phyloP scores from a whole-genome alignment of 2,113 vertebrate genomes.

The Sinocyclocheilus anshuiensis region DNA sequence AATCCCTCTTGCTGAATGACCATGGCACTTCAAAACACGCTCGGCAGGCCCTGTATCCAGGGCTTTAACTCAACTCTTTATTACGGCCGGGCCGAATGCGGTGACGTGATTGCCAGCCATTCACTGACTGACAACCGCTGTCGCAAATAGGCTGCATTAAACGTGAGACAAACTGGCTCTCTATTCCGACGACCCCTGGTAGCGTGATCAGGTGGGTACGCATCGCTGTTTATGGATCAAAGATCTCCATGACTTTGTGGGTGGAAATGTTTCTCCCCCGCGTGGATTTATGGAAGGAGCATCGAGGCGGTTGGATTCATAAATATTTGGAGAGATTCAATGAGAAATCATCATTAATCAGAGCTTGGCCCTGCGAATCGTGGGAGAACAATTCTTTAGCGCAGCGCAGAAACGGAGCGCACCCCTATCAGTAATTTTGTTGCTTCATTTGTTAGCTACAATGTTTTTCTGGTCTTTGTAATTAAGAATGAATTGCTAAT shows the following conservation, averaged over 20 bases:
- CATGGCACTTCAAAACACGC: slow-evolving; percentile 64
- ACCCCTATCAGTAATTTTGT: slow-evolving; percentile 38
- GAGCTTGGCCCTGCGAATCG: not conserved
- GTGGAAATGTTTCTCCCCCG: not conserved
- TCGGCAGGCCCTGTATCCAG: slow-evolving; percentile 61
- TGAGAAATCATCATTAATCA: slow-evolving; percentile 40
- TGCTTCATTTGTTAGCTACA: slow-evolving; percentile 52
- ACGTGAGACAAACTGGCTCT: not conserved
- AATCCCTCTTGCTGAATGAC: slow-evolving; percentile 67
- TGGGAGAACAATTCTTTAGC: slow-evolving; percentile 3
- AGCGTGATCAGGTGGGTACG: not conserved
- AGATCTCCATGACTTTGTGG: slow-evolving; percentile 15
- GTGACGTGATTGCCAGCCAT: slow-evolving; percentile 30
- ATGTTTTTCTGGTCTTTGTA: slow-evolving; percentile 51
- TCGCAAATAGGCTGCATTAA: not conserved
- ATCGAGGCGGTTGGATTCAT: not conserved
- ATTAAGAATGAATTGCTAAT: slow-evolving; percentile 63
- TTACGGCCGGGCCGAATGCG: slow-evolving; percentile 44
- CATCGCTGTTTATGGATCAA: not conserved
- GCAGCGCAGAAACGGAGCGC: not conserved
- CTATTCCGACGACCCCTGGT: not conserved
- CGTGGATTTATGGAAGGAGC: slow-evolving; percentile 19
- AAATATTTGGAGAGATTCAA: not conserved
- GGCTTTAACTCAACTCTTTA: slow-evolving; percentile 62
- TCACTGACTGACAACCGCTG: slow-evolving; percentile 13